Evolutionary conservation across 2,797 vertebrate species (phyloP).

Genomic region (Cephalopachus bancanus): DNA sequence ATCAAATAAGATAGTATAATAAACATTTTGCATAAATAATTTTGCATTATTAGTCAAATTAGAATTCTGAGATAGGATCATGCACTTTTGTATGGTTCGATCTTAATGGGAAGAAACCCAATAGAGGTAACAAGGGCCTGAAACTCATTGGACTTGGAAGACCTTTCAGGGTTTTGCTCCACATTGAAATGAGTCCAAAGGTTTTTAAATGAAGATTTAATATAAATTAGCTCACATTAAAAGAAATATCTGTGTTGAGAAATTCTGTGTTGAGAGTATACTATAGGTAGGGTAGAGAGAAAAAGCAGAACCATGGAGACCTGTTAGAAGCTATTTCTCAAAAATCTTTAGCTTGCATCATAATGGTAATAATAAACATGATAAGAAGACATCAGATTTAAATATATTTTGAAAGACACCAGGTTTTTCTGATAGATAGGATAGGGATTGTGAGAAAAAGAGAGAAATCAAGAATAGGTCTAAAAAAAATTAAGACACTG

Average conservation of each 20-base stretch:
- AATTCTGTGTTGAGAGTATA: neutral
- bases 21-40: neutral
- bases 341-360: too few species aligned
- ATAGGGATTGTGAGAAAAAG: neutral
- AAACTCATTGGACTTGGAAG: neutral
- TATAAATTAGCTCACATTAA: neutral
- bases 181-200: neutral
- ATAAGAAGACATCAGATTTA: neutral
- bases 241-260: neutral
- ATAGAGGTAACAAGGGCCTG: neutral
- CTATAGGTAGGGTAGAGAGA: neutral
- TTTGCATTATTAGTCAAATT: neutral
- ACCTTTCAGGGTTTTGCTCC: neutral
- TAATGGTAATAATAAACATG: too few species aligned
- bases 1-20: neutral
- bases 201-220: neutral
- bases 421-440: neutral
- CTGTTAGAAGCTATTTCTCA: neutral
- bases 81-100: neutral
- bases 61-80: neutral
- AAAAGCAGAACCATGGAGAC: neutral
- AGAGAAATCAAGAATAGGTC: too few species aligned
- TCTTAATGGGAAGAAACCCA: neutral
- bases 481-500: neutral
- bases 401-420: neutral